Base-by-base conservation (phyloP, 2,797 vertebrate species). In the Nyctibius grandis region DNA sequence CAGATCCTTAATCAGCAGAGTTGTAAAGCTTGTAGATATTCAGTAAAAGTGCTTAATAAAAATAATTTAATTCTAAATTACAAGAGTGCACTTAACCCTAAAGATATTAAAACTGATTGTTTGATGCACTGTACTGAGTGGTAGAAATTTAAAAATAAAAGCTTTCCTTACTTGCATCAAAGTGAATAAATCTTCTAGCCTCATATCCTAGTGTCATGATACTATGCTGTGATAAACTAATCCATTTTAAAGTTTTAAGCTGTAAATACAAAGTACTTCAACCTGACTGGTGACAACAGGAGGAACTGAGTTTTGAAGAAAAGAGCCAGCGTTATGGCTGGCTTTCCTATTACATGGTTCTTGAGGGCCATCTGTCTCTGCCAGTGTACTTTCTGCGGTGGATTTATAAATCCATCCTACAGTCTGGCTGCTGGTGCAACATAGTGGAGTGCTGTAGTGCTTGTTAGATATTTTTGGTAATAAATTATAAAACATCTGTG, bases 21-120 rank as follows among this genome's bases (percentile, higher is more conserved):
- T 94, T 98, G 94, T 97, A 96, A 97, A 96, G 96, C 97, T 97
- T 96, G 96, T 97, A 97, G 97, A 98, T 97, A 95, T 98, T 98
- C 98, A 98, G 97, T 97, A 97, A 97, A 97, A 98, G 97, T 98
- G 97, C 97, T 98, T 98, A 98, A 98, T 98, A 98, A 98, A 98
- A 98, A 98, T 98, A 89, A 97, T 97, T 98, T 98, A 98, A 96
- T 98, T 97, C 95, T 95, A 98, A 96, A 97, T 98, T 98, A 98
- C 97, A 98, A 98, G 98, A 98, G 98, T 97, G 97, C 97, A 98
- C 97, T 97, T 98, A 98, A 95, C 97, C 97, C 97, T 98, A 98
- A 98, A 98, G 97, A 98, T 98, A 98, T 98, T 98, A 98, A 97
- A 98, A 97, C 97, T 97, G 97, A 98, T 98, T 98, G 97, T 98